Base-by-base conservation (phyloP, 2,888 invertebrate species). In the Dinocampus coccinellae region DNA sequence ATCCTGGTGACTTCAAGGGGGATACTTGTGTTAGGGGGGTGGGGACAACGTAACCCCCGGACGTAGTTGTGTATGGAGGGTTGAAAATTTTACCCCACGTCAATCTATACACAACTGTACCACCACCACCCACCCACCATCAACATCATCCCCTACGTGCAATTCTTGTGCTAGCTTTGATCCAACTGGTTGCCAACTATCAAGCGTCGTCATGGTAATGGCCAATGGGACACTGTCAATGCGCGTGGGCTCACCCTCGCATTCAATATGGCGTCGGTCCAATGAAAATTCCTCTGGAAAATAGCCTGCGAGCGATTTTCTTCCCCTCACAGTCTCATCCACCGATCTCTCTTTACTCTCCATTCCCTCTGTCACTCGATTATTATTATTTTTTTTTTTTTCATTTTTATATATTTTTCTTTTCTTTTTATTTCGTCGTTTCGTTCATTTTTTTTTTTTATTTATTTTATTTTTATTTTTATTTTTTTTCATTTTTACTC, bases 241-340 rank as follows among this genome's bases (percentile, higher is more conserved):
- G 55, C 67, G 57, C 61, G 62, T 70, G 81, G 83, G 78, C 79
- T 81, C 75, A 68, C 76, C 77, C 81, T 81, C 77, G 75, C 70
- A 68, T 64, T 63, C 83, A 86, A 82, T 78, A 86, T 85, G 86
- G 86, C 84, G 84, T 71, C 80, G 76, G 75, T 75, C 86, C 87
- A 87, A 87, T 87, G 84, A 83, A 85, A 86, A 85, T 86, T 85
- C 82, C 83, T 82, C 82, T 79, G 81, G 83, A 87, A 86, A 87
- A 85, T 86, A 84, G 80, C 83, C 83, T 81, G 79, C 84, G 80
- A 84, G 85, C 82, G 83, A 83, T 85, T 85, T 85, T 85, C 82
- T 84, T 64, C 42, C 63, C n/a, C n/a, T n/a, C n/a, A n/a, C n/a
- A n/a, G n/a, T n/a, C n/a, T n/a, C n/a, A n/a, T n/a, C n/a, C n/a